Evolutionary conservation across 2,113 vertebrate genomes (phyloP).

Genomic region (Nyctereutes procyonoides): DNA sequence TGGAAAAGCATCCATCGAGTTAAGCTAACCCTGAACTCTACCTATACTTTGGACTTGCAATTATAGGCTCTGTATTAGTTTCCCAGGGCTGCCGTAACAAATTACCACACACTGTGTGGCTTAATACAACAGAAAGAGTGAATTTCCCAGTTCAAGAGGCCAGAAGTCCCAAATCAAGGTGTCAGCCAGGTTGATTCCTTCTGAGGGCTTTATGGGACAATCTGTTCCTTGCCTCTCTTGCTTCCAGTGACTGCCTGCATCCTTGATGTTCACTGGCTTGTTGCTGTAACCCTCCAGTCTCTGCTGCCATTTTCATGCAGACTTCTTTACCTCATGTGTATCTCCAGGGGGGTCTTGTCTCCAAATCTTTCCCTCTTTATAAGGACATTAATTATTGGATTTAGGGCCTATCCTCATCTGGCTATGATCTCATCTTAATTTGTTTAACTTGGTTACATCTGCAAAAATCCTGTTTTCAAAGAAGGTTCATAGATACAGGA

Average conservation of each 20-base stretch:
- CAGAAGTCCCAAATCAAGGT: neutral
- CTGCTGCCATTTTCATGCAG: neutral
- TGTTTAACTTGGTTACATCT: neutral
- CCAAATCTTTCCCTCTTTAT: neutral
- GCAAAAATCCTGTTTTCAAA: neutral
- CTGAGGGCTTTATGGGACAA: neutral
- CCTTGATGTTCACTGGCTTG: neutral
- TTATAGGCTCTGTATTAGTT: neutral
- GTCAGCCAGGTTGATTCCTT: neutral
- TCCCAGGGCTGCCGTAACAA: neutral
- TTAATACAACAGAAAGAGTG: neutral
- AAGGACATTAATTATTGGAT: neutral
- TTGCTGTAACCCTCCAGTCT: too few relatives aligned
- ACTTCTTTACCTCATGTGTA: neutral
- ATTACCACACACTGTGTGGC: neutral
- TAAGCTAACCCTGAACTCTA: neutral
- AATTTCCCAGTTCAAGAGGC: neutral
- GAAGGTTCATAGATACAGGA: accelerated
- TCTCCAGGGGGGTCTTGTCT: neutral
- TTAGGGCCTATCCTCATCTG: neutral
- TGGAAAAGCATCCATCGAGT: neutral
- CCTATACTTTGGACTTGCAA: neutral
- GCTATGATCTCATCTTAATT: neutral
- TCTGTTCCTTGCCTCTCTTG: accelerated
- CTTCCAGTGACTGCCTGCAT: neutral